These are phyloP conservation scores for Chloroceryle inda DNA, from an alignment of 2,797 vertebrate genomes.

Conservation along the genomic window DNA sequence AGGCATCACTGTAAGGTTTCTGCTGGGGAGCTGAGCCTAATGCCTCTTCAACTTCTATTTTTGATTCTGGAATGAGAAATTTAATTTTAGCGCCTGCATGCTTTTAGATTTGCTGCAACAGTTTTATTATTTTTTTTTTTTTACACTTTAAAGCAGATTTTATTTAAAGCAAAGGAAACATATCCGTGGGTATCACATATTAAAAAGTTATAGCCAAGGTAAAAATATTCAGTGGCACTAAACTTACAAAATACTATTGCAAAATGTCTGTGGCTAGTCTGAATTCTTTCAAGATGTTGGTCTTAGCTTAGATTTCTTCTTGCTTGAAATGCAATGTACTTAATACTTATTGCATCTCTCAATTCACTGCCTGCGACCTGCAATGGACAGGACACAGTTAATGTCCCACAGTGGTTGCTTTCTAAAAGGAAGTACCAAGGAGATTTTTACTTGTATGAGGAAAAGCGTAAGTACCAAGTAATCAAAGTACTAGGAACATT, in stretches of 20 bases:
- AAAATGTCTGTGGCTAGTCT: background rate
- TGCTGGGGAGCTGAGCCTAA: slow-evolving; percentile 57
- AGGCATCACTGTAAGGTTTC: slow-evolving; percentile 45
- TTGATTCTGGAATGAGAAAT: slow-evolving; percentile 39
- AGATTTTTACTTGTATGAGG: background rate
- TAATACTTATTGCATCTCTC: background rate
- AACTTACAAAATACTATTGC: background rate
- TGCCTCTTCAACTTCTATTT: slow-evolving; percentile 63
- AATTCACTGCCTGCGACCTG: background rate
- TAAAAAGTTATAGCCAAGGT: background rate
- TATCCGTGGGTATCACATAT: background rate
- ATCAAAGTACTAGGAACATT: background rate
- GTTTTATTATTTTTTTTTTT: background rate
- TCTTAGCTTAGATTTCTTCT: no score
- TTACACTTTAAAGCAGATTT: background rate
- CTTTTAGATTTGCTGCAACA: background rate
- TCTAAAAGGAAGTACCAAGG: background rate
- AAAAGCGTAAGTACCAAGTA: background rate
- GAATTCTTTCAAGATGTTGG: background rate
- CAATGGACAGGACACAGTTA: background rate
- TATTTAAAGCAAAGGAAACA: slow-evolving; percentile 36
- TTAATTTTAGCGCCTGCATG: slow-evolving; percentile 24
- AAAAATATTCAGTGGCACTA: background rate
- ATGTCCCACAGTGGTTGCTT: background rate
- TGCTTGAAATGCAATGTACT: background rate